These are phyloP conservation scores for Okapia johnstoni DNA, from an alignment of 2,113 vertebrate species.

Conservation along the genomic window DNA sequence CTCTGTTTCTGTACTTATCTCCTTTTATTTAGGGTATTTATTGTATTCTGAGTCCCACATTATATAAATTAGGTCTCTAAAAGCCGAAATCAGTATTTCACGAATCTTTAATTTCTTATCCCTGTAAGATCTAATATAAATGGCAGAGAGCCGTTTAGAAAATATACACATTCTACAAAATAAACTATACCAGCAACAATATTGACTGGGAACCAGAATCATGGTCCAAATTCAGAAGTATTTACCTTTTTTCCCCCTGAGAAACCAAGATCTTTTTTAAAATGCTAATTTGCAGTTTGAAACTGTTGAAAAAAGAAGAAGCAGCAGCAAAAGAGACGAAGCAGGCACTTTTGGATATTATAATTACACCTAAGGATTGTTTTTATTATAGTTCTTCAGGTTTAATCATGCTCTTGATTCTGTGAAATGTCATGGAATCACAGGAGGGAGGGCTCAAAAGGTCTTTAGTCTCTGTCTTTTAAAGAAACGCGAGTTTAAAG, in stretches of 20 bases:
- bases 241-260: background rate
- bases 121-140: background rate
- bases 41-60: background rate
- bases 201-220: background rate
- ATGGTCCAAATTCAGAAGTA: background rate
- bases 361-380: constrained; percentile 51
- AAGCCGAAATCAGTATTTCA: background rate
- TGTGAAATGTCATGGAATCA: constrained; percentile 49
- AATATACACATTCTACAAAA: background rate
- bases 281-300: constrained; percentile 59
- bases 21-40: background rate
- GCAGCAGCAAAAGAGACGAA: constrained; percentile 46
- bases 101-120: background rate
- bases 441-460: constrained; percentile 28
- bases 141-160: background rate
- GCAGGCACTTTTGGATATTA: constrained; percentile 52
- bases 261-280: constrained; percentile 29
- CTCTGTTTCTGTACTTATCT: background rate
- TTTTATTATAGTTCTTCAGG: constrained; percentile 53
- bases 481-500: background rate
- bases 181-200: background rate
- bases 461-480: constrained; percentile 17
- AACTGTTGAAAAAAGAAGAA: constrained; percentile 55
- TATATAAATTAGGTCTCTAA: background rate
- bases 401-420: constrained; percentile 19